A percentile compares a stretch with the other conserved stretches of the same genome.
These are phyloP conservation scores for Acronicta alni DNA, from an alignment of 2,888 invertebrate genomes.

Conservation along the genomic window DNA sequence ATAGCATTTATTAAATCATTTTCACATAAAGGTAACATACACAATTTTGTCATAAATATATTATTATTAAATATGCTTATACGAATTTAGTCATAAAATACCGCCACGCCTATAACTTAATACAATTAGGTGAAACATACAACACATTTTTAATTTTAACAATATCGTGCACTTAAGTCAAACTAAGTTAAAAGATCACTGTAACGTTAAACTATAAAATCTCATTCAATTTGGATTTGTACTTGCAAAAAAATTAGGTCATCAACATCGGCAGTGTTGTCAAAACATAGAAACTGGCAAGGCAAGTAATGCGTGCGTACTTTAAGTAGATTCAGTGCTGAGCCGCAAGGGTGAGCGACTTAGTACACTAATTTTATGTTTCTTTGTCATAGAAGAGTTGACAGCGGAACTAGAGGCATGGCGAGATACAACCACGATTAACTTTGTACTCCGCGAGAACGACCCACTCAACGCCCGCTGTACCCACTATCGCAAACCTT, in stretches of 20 bases:
- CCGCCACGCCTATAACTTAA: slow-evolving; percentile 86
- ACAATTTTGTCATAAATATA: slow-evolving; percentile 84
- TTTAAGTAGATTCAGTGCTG: slow-evolving; percentile 69
- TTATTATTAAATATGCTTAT: slow-evolving; percentile 81
- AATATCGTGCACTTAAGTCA: slow-evolving; percentile 88
- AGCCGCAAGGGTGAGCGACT: slow-evolving; percentile 65
- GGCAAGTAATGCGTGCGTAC: slow-evolving; percentile 87
- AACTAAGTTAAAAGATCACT: slow-evolving; percentile 86
- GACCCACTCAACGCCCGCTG: slow-evolving; percentile 65
- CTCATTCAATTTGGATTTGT: slow-evolving; percentile 89
- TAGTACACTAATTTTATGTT: slow-evolving; percentile 71
- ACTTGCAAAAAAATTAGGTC: slow-evolving; percentile 86
- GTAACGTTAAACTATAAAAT: slow-evolving; percentile 87
- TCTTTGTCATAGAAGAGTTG: slow-evolving; percentile 86
- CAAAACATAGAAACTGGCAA: slow-evolving; percentile 89
- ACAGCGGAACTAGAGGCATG: slow-evolving; percentile 79
- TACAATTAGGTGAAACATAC: slow-evolving; percentile 88
- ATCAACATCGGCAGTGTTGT: slow-evolving; percentile 84
- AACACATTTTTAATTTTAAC: slow-evolving; percentile 86
- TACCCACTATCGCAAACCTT: slow-evolving; percentile 61
- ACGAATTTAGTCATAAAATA: slow-evolving; percentile 83
- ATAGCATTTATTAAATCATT: slow-evolving; percentile 87
- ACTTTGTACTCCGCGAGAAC: slow-evolving; percentile 72
- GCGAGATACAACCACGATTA: slow-evolving; percentile 72
- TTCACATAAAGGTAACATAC: slow-evolving; percentile 88